A percentile compares a stretch with the other conserved stretches of the same genome.
phyloP scores from a whole-genome alignment of 2,888 invertebrate species.

The Entomobrya multifasciata region DNA sequence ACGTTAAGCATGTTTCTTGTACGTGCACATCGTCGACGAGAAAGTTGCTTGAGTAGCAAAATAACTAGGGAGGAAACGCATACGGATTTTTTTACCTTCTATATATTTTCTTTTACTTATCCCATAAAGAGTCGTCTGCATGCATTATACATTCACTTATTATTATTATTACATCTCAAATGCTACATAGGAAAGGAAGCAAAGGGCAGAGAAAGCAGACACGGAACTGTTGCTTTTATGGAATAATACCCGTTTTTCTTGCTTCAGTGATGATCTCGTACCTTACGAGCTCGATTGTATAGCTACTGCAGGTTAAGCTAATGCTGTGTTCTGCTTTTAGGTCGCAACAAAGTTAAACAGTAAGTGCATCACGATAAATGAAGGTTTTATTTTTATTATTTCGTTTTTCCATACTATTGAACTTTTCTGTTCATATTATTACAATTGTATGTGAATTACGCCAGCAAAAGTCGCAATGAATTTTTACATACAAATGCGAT shows the following conservation, averaged over 20 bases:
- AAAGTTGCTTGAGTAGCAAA: neutral
- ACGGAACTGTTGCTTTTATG: conserved; percentile 59
- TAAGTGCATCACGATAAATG: neutral
- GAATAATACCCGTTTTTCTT: conserved; percentile 33
- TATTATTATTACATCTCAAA: conserved; percentile 52
- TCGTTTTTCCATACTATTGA: neutral
- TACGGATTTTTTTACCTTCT: conserved; percentile 34
- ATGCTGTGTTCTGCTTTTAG: neutral
- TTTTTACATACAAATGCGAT: neutral
- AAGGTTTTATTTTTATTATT: conserved; percentile 23
- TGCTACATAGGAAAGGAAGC: conserved; percentile 21
- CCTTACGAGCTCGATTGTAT: neutral
- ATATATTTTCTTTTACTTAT: conserved; percentile 17
- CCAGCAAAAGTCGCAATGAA: neutral
- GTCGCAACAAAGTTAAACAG: too few relatives aligned
- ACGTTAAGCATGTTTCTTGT: neutral
- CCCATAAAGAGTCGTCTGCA: conserved; percentile 54
- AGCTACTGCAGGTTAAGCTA: neutral
- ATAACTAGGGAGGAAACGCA: conserved; percentile 11
- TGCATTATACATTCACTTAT: conserved; percentile 61
- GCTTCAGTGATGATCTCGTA: conserved; percentile 1
- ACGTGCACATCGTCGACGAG: conserved; percentile 18
- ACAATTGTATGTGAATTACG: too few relatives aligned
- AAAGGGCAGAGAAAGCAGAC: conserved; percentile 38
- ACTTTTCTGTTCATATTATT: neutral